Base-by-base conservation (phyloP, 2,113 vertebrate species). In the Gnathonemus echidnorhynchus region DNA sequence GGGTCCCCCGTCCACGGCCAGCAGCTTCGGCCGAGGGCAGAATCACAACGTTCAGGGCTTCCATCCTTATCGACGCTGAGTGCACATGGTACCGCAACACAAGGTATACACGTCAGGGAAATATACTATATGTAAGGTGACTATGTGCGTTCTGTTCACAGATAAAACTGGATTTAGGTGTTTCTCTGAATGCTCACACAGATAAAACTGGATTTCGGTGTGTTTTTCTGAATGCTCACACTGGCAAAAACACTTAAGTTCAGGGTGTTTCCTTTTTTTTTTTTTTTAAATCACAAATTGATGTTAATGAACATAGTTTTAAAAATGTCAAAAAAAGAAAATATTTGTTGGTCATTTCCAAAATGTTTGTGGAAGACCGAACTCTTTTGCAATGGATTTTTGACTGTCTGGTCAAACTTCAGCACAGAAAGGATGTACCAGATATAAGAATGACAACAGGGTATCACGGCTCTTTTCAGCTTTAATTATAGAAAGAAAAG, bases 21-120 rank as follows among this genome's bases (percentile, higher is more conserved):
- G 94, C 70, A 97, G 96, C 24, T 99, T 98, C 8, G 98, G 97
- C 91, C 96, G 98, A 88, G 98, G 98, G 77, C 98, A 99, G 96
- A 99, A 99, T 96, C 98, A 99, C 94, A 99, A 99, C 9, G 97
- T 99, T 94, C 98, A 99, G 96, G 97, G 98, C 94, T 99, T 99
- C 95, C 98, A 99, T 90, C 98, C 98, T 7, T 99, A 99, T 95
- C 95, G 98, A 94, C 98, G 98, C 96, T 99, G 98, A 97, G 94
- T 27, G 0, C 91, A 86, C 88, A 66, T 89, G 35, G 74, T 50
- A 77, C 19, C 89, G 50, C 92, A 94, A 92, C 93, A 92, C 94
- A 92, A 94, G 95, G 92, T 94, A 94, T 90, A 93, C 91, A 94
- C 92, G 95, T 96, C 97, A 97, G 97, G 96, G 97, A 97, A 93